A percentile compares a stretch with the other conserved stretches of the same genome.
phyloP scores from a whole-genome alignment of 2,113 vertebrate species.

The Lophotis ruficrista region DNA sequence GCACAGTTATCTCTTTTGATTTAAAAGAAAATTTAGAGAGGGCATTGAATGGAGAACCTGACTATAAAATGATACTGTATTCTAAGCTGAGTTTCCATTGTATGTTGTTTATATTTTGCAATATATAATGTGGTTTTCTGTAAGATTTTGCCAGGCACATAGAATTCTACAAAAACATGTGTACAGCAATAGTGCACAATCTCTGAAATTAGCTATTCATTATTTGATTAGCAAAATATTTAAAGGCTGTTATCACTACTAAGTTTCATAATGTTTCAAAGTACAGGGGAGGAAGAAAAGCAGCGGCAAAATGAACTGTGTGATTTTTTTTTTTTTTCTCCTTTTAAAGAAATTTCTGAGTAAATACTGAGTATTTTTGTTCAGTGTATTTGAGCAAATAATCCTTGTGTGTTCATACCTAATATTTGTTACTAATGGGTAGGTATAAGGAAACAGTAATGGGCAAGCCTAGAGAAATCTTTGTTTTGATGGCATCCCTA shows the following conservation, averaged over 20 bases:
- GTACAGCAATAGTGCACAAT: not conserved
- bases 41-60: not conserved
- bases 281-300: not conserved
- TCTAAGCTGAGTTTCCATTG: not conserved
- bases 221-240: not conserved
- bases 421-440: not conserved
- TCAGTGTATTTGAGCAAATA: not conserved
- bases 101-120: not conserved
- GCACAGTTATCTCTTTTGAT: not conserved
- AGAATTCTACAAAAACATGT: not conserved
- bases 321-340: not conserved
- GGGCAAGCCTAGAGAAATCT: not conserved
- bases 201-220: not conserved
- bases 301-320: not conserved
- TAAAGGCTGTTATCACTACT: not conserved
- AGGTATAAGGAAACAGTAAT: not conserved
- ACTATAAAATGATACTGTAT: not conserved
- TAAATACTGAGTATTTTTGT: not conserved
- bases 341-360: not conserved
- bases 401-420: not conserved
- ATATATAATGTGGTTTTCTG: not conserved
- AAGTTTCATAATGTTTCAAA: not conserved
- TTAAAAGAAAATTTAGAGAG: not conserved
- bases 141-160: not conserved
- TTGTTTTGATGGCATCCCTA: not conserved